These are phyloP conservation scores for Phyllostomus hastatus DNA, from an alignment of 2,113 vertebrate genomes.

Conservation along the genomic window DNA sequence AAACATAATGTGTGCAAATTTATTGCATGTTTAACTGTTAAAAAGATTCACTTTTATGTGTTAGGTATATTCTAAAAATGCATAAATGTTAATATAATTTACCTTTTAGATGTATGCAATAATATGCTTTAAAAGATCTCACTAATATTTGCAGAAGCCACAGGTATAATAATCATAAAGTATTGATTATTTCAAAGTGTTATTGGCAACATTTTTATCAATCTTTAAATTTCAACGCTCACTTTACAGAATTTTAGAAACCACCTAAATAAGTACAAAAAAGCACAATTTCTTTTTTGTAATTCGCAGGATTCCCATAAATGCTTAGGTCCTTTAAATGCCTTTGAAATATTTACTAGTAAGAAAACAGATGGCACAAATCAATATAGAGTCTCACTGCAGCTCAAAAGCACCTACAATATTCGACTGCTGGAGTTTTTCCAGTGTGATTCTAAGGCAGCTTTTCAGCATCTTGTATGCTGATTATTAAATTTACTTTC, in stretches of 20 bases:
- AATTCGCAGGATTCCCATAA: not conserved
- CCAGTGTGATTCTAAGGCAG: not conserved
- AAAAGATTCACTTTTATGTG: not conserved
- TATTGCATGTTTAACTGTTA: not conserved
- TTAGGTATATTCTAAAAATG: conserved; percentile 19
- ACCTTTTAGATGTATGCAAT: not conserved
- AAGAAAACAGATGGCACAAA: not conserved
- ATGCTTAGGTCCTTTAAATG: not conserved
- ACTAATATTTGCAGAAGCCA: not conserved
- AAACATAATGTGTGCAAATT: not conserved
- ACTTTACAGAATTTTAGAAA: not conserved
- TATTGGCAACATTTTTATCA: not conserved
- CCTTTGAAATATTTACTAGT: not conserved
- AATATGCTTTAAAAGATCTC: not conserved
- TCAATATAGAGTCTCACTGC: not conserved
- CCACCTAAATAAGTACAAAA: not conserved
- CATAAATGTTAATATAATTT: not conserved
- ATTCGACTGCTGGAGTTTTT: not conserved
- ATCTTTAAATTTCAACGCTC: not conserved
- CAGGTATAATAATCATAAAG: not conserved
- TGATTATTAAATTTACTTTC: conserved; percentile 17
- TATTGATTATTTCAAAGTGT: not conserved
- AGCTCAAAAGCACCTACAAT: not conserved
- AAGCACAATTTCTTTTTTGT: not conserved
- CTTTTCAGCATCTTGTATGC: not conserved